These are phyloP conservation scores for Huso huso DNA, from an alignment of 2,797 vertebrate species.

Conservation along the genomic window DNA sequence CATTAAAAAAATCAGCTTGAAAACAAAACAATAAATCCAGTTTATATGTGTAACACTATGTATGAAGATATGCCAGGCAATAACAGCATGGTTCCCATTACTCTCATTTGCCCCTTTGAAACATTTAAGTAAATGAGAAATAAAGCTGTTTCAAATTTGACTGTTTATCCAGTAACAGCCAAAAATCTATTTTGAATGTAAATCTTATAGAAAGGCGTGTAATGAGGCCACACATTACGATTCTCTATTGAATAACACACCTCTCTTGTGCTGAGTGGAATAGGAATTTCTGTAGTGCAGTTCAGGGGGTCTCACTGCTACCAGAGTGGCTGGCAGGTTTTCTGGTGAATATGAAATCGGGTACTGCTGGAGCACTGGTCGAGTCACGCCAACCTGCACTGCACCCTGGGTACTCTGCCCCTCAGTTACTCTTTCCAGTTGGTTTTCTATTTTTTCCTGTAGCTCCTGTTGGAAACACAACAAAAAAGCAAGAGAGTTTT, in stretches of 20 bases:
- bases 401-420: slow-evolving; percentile 50
- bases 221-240: slow-evolving; percentile 2
- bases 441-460: slow-evolving; percentile 55
- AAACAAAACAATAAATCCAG: background rate
- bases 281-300: slow-evolving; percentile 92
- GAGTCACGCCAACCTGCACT: slow-evolving; percentile 30
- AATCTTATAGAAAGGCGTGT: background rate
- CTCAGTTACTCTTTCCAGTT: slow-evolving; percentile 55
- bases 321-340: slow-evolving; percentile 59
- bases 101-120: background rate
- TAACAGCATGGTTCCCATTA: background rate
- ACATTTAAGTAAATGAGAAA: slow-evolving; percentile 3
- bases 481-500: background rate
- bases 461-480: slow-evolving; percentile 57
- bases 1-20: background rate
- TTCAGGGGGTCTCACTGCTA: slow-evolving; percentile 68
- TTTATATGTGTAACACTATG: background rate
- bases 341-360: slow-evolving; percentile 70
- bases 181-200: slow-evolving; percentile 14
- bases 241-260: slow-evolving; percentile 30
- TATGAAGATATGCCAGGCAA: background rate
- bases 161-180: slow-evolving; percentile 9
- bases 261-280: slow-evolving; percentile 56
- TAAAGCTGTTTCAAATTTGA: background rate
- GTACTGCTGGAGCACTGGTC: slow-evolving; percentile 67